Base-by-base conservation (phyloP, 2,113 vertebrate species). In the Trematomus loennbergii region DNA sequence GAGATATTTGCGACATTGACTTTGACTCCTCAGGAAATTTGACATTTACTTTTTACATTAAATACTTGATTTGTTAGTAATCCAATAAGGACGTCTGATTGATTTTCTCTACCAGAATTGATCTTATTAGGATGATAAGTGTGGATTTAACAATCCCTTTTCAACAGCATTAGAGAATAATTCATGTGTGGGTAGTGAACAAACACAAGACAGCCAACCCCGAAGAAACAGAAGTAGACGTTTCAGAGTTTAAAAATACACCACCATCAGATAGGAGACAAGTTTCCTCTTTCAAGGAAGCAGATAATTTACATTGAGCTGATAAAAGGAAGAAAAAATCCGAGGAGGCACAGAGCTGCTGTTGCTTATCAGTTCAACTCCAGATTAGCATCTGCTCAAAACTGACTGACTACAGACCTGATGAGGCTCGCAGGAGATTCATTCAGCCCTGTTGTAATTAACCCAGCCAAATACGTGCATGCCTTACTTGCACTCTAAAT, bases 371-470 rank as follows among this genome's bases (percentile, higher is more conserved):
- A 8, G 29, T 12, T 33, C 59, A 17, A 18, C 50, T 54, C 15
- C 43, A 48, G 10, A 58, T 49, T 18, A 8, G 48, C 54, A 75
- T n/a, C 50, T 29, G 59, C 50, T 49, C 36, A 20, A 40, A 52
- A 64, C 43, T 63, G 43, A 63, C 53, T 22, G 15, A 57, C n/a
- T 46, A 5, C 45, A 43, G 22, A 46, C 46, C 45, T 64, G n/a
- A 16, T 18, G 15, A 25, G n/a, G 59, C 50, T 13, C 6, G 17
- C 12, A 22, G 59, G 29, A 64, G 29, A 48, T 53, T 75, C 33
- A 82, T 45, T 72, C 49, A 67, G 61, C 53, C 60, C 63, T n/a
- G 52, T 45, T 62, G 48, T 68, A 54, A 81, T 22, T 13, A 33
- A 62, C 12, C 13, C 12, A 55, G n/a, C 36, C 71, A 22, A 52